phyloP scores from a whole-genome alignment of 1,140 invertebrate genomes.

The Maniola jurtina region DNA sequence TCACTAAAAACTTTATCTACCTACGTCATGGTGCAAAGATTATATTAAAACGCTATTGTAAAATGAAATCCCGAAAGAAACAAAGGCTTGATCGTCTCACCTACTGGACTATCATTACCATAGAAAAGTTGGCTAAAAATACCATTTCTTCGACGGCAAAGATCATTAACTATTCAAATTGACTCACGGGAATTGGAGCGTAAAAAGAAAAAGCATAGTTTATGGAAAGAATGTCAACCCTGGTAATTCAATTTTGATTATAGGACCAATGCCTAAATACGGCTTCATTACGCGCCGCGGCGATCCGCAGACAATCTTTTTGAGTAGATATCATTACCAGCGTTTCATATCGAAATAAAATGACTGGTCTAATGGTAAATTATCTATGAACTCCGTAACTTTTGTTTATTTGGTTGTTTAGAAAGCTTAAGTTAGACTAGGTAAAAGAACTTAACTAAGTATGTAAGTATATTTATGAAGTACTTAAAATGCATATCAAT shows the following conservation, averaged over 20 bases:
- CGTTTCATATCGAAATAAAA: conserved; percentile 69
- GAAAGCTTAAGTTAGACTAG: not conserved
- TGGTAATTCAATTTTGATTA: conserved; percentile 78
- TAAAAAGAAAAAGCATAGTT: conserved; percentile 67
- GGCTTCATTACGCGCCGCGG: conserved; percentile 68
- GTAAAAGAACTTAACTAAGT: not conserved
- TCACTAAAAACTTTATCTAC: too few relatives aligned
- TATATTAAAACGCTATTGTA: not conserved
- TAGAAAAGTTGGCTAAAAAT: conserved; percentile 44
- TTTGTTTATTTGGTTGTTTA: conserved; percentile 38
- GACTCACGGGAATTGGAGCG: conserved; percentile 66
- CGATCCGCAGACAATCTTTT: conserved; percentile 73
- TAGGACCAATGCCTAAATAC: conserved; percentile 75
- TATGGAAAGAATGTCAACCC: conserved; percentile 73
- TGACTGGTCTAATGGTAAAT: conserved; percentile 65
- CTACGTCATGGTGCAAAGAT: too few relatives aligned
- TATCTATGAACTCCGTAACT: conserved; percentile 50
- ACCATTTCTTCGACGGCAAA: conserved; percentile 42
- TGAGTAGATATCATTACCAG: conserved; percentile 72
- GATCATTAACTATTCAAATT: conserved; percentile 72
- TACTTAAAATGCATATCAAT: not conserved
- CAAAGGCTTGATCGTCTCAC: conserved; percentile 30
- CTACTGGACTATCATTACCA: conserved; percentile 35
- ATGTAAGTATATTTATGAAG: not conserved
- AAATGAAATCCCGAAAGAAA: conserved; percentile 24